Conservation (phyloP, 2,113 vertebrate species). For the Phalacrocorax brasilianus region DNA sequence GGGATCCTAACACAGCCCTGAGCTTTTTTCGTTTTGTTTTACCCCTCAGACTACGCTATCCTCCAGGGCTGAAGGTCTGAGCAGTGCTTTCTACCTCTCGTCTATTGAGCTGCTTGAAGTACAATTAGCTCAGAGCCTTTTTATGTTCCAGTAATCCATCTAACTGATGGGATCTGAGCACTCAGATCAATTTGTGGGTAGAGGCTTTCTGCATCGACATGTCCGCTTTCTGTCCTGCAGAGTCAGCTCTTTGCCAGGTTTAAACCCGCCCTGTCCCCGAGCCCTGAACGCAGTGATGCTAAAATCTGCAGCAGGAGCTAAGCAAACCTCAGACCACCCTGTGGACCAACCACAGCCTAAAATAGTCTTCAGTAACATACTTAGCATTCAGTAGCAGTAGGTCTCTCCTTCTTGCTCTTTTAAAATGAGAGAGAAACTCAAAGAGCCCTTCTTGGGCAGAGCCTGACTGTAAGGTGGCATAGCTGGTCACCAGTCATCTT, state of each 20-base stretch:
- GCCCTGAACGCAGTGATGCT: neutral
- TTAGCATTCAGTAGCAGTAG: neutral
- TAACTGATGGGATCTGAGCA: neutral
- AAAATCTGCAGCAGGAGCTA: neutral
- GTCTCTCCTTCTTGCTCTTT: neutral
- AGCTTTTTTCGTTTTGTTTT: neutral
- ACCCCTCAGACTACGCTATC: neutral
- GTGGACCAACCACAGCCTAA: neutral
- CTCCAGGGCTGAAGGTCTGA: neutral
- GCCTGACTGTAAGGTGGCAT: neutral
- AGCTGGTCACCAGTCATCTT: neutral
- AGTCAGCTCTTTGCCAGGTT: neutral
- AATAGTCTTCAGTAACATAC: neutral
- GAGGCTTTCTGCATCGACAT: neutral
- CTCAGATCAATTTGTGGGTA: neutral
- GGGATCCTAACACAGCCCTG: neutral
- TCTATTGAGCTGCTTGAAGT: neutral
- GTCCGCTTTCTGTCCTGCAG: neutral
- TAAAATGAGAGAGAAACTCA: neutral
- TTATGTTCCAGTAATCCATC: neutral
- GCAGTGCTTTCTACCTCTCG: neutral
- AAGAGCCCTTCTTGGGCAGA: neutral
- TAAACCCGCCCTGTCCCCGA: neutral
- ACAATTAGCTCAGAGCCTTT: neutral
- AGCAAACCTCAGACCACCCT: neutral